Evolutionary conservation across 2,113 vertebrate species (phyloP).

Genomic region (Castor canadensis): DNA sequence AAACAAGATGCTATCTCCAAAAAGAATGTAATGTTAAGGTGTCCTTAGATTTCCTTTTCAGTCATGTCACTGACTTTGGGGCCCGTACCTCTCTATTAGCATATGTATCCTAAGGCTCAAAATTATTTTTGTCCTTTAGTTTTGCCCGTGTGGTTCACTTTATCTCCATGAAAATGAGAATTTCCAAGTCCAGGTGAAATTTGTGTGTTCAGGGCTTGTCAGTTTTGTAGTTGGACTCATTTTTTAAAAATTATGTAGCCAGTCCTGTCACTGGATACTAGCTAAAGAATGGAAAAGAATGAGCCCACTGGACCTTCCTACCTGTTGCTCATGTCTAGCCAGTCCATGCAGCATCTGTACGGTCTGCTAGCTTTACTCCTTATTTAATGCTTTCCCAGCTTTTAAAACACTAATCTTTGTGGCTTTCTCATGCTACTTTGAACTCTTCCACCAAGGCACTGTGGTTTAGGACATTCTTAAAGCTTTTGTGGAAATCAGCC

Average conservation of each 20-base stretch:
- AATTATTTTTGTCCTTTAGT: background rate
- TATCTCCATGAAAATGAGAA: background rate
- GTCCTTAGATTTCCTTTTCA: background rate
- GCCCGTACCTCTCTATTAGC: background rate
- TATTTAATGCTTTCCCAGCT: background rate
- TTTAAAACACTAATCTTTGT: background rate
- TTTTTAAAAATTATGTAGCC: background rate
- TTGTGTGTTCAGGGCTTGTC: background rate
- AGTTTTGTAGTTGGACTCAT: background rate
- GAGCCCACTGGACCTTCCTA: background rate
- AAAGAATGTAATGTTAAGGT: background rate
- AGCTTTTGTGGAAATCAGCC: background rate
- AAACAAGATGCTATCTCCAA: too few relatives aligned
- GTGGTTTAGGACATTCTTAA: background rate
- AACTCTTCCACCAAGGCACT: background rate
- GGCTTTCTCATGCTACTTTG: background rate
- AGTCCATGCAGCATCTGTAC: background rate
- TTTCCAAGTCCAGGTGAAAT: background rate
- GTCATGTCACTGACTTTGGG: background rate
- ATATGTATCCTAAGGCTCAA: background rate
- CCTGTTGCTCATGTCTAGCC: background rate
- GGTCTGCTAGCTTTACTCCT: background rate
- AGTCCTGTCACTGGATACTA: background rate
- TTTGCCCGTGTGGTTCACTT: background rate
- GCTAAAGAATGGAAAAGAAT: background rate